These are phyloP conservation scores for Pediacus dermestoides DNA, from an alignment of 2,888 invertebrate genomes.

Conservation along the genomic window DNA sequence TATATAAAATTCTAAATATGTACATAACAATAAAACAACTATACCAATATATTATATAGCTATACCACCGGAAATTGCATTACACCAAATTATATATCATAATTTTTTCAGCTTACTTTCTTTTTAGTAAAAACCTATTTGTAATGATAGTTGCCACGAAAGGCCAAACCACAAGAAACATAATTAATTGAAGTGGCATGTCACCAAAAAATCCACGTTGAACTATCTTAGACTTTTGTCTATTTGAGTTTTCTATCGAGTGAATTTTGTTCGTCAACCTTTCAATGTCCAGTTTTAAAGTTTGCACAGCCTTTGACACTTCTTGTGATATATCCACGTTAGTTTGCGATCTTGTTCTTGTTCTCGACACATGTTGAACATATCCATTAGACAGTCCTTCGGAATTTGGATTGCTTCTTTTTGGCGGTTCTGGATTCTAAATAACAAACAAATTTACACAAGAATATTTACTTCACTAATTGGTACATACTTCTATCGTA, in stretches of 20 bases:
- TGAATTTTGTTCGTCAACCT: slow-evolving; percentile 49
- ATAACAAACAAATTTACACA: slow-evolving; percentile 22
- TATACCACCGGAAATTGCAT: slow-evolving; percentile 1
- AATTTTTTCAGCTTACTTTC: slow-evolving; percentile 21
- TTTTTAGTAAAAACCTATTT: slow-evolving; percentile 36
- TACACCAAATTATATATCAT: slow-evolving; percentile 7
- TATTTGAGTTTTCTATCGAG: slow-evolving; percentile 41
- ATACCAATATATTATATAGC: slow-evolving; percentile 6
- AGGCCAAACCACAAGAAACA: slow-evolving; percentile 65
- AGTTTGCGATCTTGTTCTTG: slow-evolving; percentile 27
- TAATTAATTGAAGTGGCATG: slow-evolving; percentile 51
- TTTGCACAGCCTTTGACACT: slow-evolving; percentile 51
- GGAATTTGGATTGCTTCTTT: slow-evolving; percentile 26
- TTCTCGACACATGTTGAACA: slow-evolving; percentile 36
- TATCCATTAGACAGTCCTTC: slow-evolving; percentile 30
- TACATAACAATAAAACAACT: slow-evolving; percentile 33
- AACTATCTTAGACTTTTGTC: not conserved
- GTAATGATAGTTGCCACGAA: slow-evolving; percentile 54
- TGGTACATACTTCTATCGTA: slow-evolving; percentile 72
- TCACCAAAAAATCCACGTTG: slow-evolving; percentile 30
- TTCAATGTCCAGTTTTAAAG: slow-evolving; percentile 52
- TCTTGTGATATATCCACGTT: slow-evolving; percentile 51
- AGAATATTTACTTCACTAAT: too few species aligned
- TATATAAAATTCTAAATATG: slow-evolving; percentile 35
- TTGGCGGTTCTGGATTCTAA: slow-evolving; percentile 40